Conservation (phyloP, 2,113 vertebrate species). For the Gnathonemus echidnorhynchus region DNA sequence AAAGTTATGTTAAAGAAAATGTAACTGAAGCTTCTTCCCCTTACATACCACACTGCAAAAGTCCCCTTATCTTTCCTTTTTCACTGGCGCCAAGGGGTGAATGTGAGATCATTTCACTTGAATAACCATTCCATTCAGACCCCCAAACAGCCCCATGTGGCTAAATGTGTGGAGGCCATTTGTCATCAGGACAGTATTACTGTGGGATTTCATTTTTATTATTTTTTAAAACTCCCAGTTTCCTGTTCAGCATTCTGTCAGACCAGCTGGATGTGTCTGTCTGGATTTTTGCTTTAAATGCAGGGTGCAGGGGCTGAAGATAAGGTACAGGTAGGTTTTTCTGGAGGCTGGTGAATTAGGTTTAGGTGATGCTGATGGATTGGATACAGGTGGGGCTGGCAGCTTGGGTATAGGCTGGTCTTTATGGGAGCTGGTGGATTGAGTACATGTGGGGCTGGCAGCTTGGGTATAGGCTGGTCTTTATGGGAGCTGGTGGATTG, state of each 20-base stretch:
- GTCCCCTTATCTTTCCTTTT: constrained; percentile 5
- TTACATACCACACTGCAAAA: background rate
- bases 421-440: background rate
- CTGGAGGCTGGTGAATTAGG: background rate
- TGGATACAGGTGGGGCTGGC: background rate
- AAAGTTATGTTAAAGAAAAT: background rate
- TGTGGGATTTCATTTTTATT: constrained; percentile 18
- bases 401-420: background rate
- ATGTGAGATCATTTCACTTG: constrained; percentile 24
- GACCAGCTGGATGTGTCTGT: background rate
- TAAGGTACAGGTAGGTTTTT: background rate
- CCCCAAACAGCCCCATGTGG: constrained; percentile 19
- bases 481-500: background rate
- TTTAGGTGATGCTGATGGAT: background rate
- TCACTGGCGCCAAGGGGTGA: background rate
- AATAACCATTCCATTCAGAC: constrained; percentile 21
- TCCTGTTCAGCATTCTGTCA: constrained; percentile 14
- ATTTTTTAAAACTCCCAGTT: background rate
- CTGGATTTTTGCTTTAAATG: background rate
- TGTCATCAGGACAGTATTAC: constrained; percentile 25
- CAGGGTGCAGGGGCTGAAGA: background rate
- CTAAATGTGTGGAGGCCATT: constrained; percentile 15
- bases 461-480: background rate
- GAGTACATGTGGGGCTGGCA: background rate
- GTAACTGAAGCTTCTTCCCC: background rate